Base-by-base conservation (phyloP, 2,113 vertebrate species). In the Gambusia holbrooki region DNA sequence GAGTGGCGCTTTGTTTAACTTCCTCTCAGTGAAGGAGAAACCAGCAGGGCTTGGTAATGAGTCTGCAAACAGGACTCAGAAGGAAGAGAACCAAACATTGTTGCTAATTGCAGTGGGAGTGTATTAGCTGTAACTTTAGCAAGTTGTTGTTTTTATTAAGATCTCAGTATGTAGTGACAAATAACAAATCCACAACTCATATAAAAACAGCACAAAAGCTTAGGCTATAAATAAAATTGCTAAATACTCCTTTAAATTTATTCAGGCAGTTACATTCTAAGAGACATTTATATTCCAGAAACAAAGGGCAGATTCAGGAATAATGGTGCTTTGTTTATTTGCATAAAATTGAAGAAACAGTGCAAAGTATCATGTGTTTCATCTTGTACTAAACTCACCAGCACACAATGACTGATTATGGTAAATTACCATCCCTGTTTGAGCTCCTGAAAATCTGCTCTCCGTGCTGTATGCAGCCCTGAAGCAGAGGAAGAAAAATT, bases 1-100 rank as follows among this genome's bases (percentile, higher is more conserved):
- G 91, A 93, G 92, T 90, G 92, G 80, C 22, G 86, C 90, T 91
- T 93, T 94, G 91, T 94, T 94, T 94, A 92, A 93, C 91, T 93
- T 93, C 91, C 93, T 93, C 92, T 94, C 91, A 92, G 89, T 91
- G 91, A 88, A 82, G 71, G 60, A 93, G 92, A 87, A 93, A 93
- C 89, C 92, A 93, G 92, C 92, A 78, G 92, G 90, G 91, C 85
- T 89, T 86, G 84, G 87, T 94, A 93, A 94, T 94, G 92, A 93
- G 90, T 92, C 88, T 87, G 92, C 92, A 95, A 94, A 94, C 92
- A 94, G 89, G 86, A 86, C 90, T 92, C 87, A 62, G 54, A 15
- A 84, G 90, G 87, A 88, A 84, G 85, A 74, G 73, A 83, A 82
- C 70, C 22, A 62, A 17, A 61, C 69, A 80, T 79, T 83, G 76